These are phyloP conservation scores for Cotesia typhae DNA, from an alignment of 1,140 invertebrate genomes.

Conservation along the genomic window DNA sequence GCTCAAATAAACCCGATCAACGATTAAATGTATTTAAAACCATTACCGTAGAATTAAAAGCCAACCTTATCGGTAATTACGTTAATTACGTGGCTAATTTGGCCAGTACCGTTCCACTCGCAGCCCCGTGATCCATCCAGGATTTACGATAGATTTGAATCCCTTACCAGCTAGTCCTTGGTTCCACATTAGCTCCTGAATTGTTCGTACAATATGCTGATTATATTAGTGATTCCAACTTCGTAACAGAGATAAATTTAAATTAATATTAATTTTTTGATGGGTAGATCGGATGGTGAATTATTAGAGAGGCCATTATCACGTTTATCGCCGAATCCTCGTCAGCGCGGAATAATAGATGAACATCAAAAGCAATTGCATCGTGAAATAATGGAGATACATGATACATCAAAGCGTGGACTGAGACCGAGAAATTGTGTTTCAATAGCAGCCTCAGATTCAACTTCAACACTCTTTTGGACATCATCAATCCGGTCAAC, in stretches of 20 bases:
- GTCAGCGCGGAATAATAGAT: conserved; percentile 45
- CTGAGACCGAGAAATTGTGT: conserved; percentile 44
- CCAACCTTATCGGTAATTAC: conserved; percentile 9
- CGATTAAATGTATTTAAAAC: conserved; percentile 9
- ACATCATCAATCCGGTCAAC: conserved; percentile 48
- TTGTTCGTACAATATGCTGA: no score
- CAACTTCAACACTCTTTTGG: conserved; percentile 48
- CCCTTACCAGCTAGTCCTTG: neutral
- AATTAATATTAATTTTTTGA: conserved; percentile 6
- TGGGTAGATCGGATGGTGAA: conserved; percentile 47
- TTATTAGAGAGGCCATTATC: conserved; percentile 38
- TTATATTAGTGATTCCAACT: no score
- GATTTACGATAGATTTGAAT: neutral
- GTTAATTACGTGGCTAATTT: conserved; percentile 20
- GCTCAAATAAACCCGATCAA: conserved; percentile 1
- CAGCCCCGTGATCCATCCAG: neutral
- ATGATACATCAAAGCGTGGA: conserved; percentile 50
- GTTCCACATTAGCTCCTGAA: no score
- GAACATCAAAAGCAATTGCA: conserved; percentile 51
- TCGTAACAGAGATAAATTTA: no score
- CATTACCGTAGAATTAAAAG: conserved; percentile 10
- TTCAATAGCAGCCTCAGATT: conserved; percentile 44
- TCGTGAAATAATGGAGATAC: conserved; percentile 51
- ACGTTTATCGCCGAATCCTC: conserved; percentile 35
- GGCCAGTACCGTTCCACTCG: neutral